Conservation (phyloP, 2,888 invertebrate species). For the Iselma pallidipennis region DNA sequence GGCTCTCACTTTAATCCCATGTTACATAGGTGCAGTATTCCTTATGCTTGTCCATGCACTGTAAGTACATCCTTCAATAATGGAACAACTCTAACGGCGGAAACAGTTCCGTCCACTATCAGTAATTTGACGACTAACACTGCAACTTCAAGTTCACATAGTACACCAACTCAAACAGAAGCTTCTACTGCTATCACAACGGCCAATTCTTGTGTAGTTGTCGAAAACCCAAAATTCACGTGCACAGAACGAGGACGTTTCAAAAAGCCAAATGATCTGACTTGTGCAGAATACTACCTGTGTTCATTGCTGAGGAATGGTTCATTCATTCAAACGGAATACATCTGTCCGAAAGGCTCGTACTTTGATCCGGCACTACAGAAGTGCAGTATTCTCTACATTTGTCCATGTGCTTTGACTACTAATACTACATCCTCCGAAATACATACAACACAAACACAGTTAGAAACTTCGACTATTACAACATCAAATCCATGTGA, state of each 20-base stretch:
- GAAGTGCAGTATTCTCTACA: constrained; percentile 22
- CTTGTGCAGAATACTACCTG: constrained; percentile 55
- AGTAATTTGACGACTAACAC: constrained; percentile 19
- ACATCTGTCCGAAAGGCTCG: constrained; percentile 31
- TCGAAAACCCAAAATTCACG: constrained; percentile 7
- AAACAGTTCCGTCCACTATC: constrained; percentile 30
- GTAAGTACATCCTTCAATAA: background rate
- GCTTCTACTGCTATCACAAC: background rate
- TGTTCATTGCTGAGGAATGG: constrained; percentile 48
- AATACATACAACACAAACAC: background rate
- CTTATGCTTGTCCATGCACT: constrained; percentile 26
- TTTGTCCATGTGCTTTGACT: constrained; percentile 23
- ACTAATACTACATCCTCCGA: background rate
- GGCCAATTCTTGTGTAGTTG: background rate
- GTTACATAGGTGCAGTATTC: constrained; percentile 20
- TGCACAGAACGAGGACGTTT: constrained; percentile 28
- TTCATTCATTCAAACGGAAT: constrained; percentile 45
- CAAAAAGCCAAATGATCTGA: constrained; percentile 39
- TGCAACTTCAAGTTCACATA: background rate
- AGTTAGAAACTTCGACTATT: background rate
- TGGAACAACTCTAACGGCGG: constrained; percentile 33
- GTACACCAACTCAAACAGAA: background rate
- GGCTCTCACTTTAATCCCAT: constrained; percentile 33
- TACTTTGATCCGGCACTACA: constrained; percentile 29
- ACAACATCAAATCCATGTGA: background rate